Evolutionary conservation across 2,113 vertebrate genomes (phyloP), one percentile per base, ranked within the genome.

Genomic region (Zootoca vivipara): DNA sequence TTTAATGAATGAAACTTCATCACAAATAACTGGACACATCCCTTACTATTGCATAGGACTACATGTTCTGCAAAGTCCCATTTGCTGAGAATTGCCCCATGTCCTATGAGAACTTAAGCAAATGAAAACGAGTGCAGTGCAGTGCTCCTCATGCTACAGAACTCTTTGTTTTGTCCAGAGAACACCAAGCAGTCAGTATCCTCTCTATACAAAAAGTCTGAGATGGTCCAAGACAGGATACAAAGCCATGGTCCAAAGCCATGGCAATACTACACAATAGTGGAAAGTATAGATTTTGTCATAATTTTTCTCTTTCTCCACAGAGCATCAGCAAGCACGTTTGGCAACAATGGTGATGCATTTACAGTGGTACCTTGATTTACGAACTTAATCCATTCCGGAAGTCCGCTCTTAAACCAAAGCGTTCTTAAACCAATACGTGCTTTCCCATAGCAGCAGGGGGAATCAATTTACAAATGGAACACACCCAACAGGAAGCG

Each of bases 221-320:
- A 30, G 33, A 69, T 20, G 7, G 81, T 42, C 64, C 78, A 15
- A 2, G n/a, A 1, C 0, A 6, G n/a, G 13, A 72, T 52, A 52
- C 46, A 52, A 52, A 52, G 46, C 46, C 46, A 52, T 10, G 77
- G 82, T 0, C 0, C 58, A 77, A 90, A 78, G 64, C n/a, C 1
- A 72, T 12, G 67, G 0, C 38, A 7, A 77, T 3, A 65, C 38
- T 88, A 90, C 6, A 89, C 26, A 2, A 0, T 26, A 90, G 64
- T 52, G 1, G 7, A 0, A n/a, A 62, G n/a, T 30, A 86, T 80
- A 1, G 6, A n/a, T 4, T 7, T 79, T 33, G 78, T 28, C 33
- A 85, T 84, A 7, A 28, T 87, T 67, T 86, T 16, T 52, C 28
- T 70, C 6, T 22, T 20, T n/a, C 28, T 10, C 65, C 78, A 64